Evolutionary conservation across 2,797 vertebrate genomes (phyloP), one percentile per base, ranked within the genome.

Genomic region (Hemitrygon akajei): DNA sequence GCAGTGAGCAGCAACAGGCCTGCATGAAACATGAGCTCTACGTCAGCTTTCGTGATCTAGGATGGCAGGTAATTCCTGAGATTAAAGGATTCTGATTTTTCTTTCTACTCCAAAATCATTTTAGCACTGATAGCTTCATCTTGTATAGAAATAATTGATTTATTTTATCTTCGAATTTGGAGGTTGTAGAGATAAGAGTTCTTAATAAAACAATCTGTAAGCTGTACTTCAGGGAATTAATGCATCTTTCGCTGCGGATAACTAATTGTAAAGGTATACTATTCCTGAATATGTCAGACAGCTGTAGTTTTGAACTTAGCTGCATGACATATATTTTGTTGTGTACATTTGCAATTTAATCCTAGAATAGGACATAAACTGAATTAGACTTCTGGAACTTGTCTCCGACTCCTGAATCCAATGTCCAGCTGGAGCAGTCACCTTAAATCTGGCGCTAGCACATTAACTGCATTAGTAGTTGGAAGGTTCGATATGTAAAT

Each of bases 21-120:
- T 99, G 98, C 94, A 99, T 98, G 97, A 99, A 99, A 95, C 98
- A 99, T 0, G 98, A 99, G 96, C 97, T 99, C 94, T 98, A 98
- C 12, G 98, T 99, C 97, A 99, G 98, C 95, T 99, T 98, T 97
- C 97, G 98, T n/a, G 98, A 99, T 96, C 97, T 99, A 94, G 98
- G 98, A 94, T 99, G 98, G 98, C 98, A 99, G 98, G 98, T 99
- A 97, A 95, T 95, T 94, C 9, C 94, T 93, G 6, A 76, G 63
- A 20, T 69, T 66, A 37, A 89, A 66, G n/a, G 27, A 89, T 16
- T 89, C 63, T 76, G 69, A 93, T 93, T 76, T 91, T n/a, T 30
- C 25, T 75, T 73, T 30, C 40, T 56, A 56, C 1, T 47, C 91
- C 25, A 93, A 93, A 76, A 76, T 47, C 37, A 92, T 92, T 91